phyloP scores from a whole-genome alignment of 1,140 invertebrate species.

The Aphaenogaster rudis region DNA sequence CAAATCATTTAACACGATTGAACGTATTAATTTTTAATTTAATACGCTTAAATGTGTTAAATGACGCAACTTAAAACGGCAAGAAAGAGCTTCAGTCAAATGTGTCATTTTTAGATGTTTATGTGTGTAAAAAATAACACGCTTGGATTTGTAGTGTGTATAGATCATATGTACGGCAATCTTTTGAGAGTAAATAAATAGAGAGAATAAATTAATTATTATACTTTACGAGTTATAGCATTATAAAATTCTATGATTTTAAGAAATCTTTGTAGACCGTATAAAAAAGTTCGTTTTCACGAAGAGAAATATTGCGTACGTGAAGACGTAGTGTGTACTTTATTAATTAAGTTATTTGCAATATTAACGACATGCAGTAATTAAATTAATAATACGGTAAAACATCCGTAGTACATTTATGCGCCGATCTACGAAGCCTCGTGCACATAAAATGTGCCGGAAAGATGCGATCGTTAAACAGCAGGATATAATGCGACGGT shows the following conservation, averaged over 20 bases:
- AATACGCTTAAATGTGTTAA: too few species aligned
- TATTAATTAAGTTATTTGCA: neutral
- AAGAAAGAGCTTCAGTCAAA: too few species aligned
- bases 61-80: too few species aligned
- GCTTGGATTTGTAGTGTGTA: too few species aligned
- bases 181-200: neutral
- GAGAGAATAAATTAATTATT: neutral
- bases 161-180: neutral
- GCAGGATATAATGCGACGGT: slow-evolving; percentile 49
- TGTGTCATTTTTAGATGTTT: too few species aligned
- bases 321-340: neutral
- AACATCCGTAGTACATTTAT: neutral
- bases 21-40: too few species aligned
- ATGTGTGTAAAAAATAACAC: too few species aligned
- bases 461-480: slow-evolving; percentile 53
- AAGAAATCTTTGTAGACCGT: neutral
- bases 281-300: neutral
- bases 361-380: neutral
- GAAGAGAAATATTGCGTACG: neutral
- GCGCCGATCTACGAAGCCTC: neutral
- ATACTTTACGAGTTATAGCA: neutral
- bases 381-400: slow-evolving; percentile 3
- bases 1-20: too few species aligned
- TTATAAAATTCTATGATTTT: neutral
- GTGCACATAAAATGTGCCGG: slow-evolving; percentile 15